Conservation (phyloP, 2,888 invertebrate species). For the Spicauda simplicius region DNA sequence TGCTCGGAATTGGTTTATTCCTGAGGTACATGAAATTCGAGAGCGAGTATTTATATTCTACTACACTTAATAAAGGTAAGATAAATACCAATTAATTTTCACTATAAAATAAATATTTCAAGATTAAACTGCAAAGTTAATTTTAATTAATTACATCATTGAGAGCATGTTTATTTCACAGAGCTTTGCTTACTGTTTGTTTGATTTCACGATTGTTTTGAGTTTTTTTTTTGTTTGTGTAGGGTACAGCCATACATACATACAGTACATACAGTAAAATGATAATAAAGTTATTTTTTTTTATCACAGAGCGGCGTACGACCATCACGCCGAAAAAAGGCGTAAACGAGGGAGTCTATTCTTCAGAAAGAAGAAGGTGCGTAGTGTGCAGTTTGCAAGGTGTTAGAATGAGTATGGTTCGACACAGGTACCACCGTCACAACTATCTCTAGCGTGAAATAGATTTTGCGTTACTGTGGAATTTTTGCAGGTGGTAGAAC, state of each 20-base stretch:
- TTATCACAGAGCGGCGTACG: slow-evolving; percentile 84
- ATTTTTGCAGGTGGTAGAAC: no score
- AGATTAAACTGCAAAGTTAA: background rate
- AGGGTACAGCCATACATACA: no score
- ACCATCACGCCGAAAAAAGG: slow-evolving; percentile 93
- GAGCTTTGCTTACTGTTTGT: slow-evolving; percentile 53
- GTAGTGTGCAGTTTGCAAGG: no score
- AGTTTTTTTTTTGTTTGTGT: slow-evolving; percentile 38
- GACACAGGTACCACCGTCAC: no score
- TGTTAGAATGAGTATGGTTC: no score
- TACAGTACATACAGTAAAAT: background rate
- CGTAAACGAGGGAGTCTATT: slow-evolving; percentile 95
- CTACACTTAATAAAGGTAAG: slow-evolving; percentile 7
- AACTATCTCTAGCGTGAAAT: no score
- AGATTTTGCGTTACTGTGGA: no score
- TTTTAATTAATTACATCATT: background rate
- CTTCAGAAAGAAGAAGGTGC: slow-evolving; percentile 95
- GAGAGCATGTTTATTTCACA: slow-evolving; percentile 49
- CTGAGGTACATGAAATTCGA: no score
- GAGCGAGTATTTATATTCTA: no score
- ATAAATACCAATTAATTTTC: background rate
- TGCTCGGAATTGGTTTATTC: no score
- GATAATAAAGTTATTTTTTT: slow-evolving; percentile 14
- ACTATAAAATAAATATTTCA: background rate
- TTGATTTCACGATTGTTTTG: slow-evolving; percentile 34